Evolutionary conservation across 2,888 invertebrate genomes (phyloP).

Genomic region (Chelonus formosanus): DNA sequence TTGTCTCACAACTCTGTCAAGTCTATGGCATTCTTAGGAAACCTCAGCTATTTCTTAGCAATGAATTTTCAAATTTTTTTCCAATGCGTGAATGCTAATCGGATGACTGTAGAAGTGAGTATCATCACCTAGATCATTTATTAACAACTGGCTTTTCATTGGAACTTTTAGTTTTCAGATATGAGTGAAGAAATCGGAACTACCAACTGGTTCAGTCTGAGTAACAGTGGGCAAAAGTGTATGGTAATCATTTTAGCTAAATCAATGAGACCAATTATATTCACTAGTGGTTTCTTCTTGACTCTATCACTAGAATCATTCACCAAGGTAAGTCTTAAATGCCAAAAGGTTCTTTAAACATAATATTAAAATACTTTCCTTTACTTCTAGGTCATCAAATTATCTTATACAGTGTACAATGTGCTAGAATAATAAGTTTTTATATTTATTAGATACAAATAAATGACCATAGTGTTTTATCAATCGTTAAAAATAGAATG

Average conservation of each 20-base stretch:
- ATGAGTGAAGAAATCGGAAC: background rate
- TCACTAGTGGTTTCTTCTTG: background rate
- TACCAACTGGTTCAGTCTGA: conserved; percentile 2
- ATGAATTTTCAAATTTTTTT: conserved; percentile 9
- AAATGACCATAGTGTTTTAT: too few relatives aligned
- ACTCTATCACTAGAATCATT: conserved; percentile 3
- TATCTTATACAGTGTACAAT: background rate
- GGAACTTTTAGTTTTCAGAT: background rate
- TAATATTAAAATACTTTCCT: background rate
- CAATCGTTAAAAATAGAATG: too few relatives aligned
- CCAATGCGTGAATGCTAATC: background rate
- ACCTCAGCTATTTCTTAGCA: background rate
- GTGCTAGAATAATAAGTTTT: background rate
- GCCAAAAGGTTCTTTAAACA: background rate
- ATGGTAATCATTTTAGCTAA: conserved; percentile 1
- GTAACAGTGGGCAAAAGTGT: background rate
- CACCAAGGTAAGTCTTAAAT: background rate
- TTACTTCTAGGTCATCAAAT: background rate
- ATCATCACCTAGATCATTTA: background rate
- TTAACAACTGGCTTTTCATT: background rate
- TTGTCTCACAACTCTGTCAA: background rate
- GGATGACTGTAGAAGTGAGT: background rate
- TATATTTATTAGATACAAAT: too few relatives aligned
- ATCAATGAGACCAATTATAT: background rate
- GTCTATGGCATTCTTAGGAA: background rate